phyloP scores from a whole-genome alignment of 2,797 vertebrate genomes.

The Pipistrellus pipistrellus region DNA sequence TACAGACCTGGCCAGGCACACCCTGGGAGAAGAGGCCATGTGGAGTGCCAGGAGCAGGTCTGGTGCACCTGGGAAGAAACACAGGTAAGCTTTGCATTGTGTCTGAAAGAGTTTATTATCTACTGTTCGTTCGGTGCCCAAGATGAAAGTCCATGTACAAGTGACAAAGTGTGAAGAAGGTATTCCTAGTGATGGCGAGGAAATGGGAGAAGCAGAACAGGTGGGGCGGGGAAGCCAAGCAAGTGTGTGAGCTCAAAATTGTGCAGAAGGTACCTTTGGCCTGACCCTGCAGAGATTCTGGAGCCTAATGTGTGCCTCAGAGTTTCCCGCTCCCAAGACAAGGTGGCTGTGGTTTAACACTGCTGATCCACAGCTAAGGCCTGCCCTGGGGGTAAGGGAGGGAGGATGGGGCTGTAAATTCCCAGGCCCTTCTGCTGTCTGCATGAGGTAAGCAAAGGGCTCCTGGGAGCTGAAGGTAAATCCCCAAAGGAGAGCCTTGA shows the following conservation, averaged over 20 bases:
- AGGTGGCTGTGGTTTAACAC: not conserved
- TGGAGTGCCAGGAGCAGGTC: not conserved
- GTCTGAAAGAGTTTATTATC: not conserved
- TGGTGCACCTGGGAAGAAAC: not conserved
- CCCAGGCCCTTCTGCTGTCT: not conserved
- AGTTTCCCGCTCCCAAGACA: not conserved
- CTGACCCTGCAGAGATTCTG: not conserved
- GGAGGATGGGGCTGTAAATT: not conserved
- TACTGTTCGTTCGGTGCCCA: not conserved
- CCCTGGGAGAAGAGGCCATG: not conserved
- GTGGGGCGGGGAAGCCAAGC: not conserved
- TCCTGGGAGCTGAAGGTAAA: not conserved
- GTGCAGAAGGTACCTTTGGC: not conserved
- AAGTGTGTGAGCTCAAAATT: not conserved
- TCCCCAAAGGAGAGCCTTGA: not conserved
- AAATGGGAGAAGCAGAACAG: not conserved
- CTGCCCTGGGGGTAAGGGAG: not conserved
- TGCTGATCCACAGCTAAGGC: not conserved
- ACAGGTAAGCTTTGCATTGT: not conserved
- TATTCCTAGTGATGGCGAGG: not conserved
- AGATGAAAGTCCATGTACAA: not conserved
- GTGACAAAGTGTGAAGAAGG: not conserved
- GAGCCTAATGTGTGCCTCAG: not conserved
- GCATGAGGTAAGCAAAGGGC: rapidly evolving
- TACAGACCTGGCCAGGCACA: not conserved